Evolutionary conservation across 2,113 vertebrate species (phyloP).

Genomic region (Danio rerio): GRCz12tu NC_133185.1:1205501-1206000

Average conservation of each 20-base stretch:
- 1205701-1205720: conserved; percentile 71
- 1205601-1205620: conserved; percentile 33
- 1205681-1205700: conserved; percentile 73
- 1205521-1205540: conserved; percentile 60
- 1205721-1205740: conserved; percentile 25
- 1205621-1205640: conserved; percentile 33
- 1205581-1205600: conserved; percentile 50
- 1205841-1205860: too few species aligned
- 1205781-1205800: too few species aligned
- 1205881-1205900: too few species aligned
- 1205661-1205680: conserved; percentile 51
- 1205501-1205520: conserved; percentile 70
- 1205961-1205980: too few species aligned
- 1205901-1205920: too few species aligned
- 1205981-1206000: too few species aligned
- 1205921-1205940: too few species aligned
- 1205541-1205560: conserved; percentile 38
- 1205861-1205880: too few species aligned
- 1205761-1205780: too few species aligned
- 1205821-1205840: too few species aligned
- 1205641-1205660: conserved; percentile 10
- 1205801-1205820: too few species aligned
- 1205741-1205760: background rate
- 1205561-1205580: background rate
- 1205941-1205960: too few species aligned